Evolutionary conservation across 2,113 vertebrate genomes (phyloP).

Genomic region (Neotragus moschatus): DNA sequence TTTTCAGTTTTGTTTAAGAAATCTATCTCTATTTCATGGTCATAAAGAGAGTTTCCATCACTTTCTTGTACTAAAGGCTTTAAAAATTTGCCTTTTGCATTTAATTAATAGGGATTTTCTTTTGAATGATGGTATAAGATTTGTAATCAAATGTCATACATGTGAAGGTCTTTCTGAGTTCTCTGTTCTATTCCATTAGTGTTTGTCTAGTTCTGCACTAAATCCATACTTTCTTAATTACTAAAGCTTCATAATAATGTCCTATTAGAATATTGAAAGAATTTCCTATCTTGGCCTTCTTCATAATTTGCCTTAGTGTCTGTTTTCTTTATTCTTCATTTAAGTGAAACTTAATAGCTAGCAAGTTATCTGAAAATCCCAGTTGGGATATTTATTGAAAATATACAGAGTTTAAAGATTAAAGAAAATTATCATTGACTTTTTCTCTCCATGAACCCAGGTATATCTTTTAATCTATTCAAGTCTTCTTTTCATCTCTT

Average conservation of each 20-base stretch:
- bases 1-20: not conserved
- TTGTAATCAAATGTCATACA: not conserved
- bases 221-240: not conserved
- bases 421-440: not conserved
- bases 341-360: not conserved
- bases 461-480: not conserved
- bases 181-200: not conserved
- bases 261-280: not conserved
- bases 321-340: not conserved
- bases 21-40: not conserved
- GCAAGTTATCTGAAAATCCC: not conserved
- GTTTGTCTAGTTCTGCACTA: not conserved
- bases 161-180: not conserved
- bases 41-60: not conserved
- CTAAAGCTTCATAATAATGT: not conserved
- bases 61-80: not conserved
- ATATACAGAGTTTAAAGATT: not conserved
- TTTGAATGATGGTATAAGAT: not conserved
- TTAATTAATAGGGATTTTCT: not conserved
- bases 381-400: not conserved
- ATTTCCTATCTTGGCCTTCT: not conserved
- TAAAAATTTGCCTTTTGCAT: not conserved
- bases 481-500: not conserved
- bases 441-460: not conserved
- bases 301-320: not conserved